phyloP scores from a whole-genome alignment of 2,797 vertebrate species.

The Neosalanx taihuensis region DNA sequence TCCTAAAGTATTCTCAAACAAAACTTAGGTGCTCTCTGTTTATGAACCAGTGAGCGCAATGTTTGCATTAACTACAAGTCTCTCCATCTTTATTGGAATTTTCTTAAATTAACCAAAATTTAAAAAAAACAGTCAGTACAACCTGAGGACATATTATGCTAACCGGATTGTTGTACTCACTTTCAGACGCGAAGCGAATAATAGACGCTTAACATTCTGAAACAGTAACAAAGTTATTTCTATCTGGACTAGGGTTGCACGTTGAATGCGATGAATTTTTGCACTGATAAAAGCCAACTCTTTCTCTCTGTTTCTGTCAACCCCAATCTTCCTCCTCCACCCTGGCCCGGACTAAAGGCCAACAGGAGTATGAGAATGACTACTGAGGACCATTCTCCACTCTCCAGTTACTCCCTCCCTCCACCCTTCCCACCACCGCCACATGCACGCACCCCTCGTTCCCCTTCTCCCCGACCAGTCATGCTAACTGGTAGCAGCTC shows the following conservation, averaged over 20 bases:
- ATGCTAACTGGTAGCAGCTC: constrained; percentile 18
- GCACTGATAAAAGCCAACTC: constrained; percentile 45
- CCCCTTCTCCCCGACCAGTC: constrained; percentile 35
- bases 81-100: constrained; percentile 54
- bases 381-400: constrained; percentile 72
- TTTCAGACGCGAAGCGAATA: neutral
- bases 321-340: constrained; percentile 22
- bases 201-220: constrained; percentile 25
- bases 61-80: neutral
- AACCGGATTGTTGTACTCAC: neutral
- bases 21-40: neutral
- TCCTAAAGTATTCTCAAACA: neutral
- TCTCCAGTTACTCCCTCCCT: constrained; percentile 43
- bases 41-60: neutral
- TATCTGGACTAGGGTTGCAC: neutral
- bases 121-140: constrained; percentile 43
- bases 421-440: constrained; percentile 30
- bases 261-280: constrained; percentile 6
- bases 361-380: constrained; percentile 80
- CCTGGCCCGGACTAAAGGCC: constrained; percentile 54
- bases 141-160: constrained; percentile 11
- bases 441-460: constrained; percentile 30
- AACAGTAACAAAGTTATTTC: neutral
- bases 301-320: constrained; percentile 46
- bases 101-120: constrained; percentile 44